Conservation (phyloP, 1,140 invertebrate genomes). For the Neodiprion pinetum region DNA sequence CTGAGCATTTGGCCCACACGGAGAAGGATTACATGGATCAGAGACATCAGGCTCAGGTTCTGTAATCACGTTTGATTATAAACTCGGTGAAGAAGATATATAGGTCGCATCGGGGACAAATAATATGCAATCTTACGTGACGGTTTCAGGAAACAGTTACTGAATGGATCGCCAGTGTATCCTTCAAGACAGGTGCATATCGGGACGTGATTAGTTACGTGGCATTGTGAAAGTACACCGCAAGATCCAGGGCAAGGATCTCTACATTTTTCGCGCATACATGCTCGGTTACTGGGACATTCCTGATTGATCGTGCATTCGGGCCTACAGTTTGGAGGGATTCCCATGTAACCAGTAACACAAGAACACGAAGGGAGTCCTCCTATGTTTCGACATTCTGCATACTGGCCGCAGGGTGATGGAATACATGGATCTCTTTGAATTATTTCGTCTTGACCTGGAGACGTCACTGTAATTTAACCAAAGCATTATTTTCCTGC, state of each 20-base stretch:
- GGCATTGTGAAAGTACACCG: constrained; percentile 62
- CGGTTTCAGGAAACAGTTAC: constrained; percentile 51
- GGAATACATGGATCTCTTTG: constrained; percentile 59
- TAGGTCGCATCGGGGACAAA: constrained; percentile 23
- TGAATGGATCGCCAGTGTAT: constrained; percentile 64
- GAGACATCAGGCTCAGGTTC: constrained; percentile 36
- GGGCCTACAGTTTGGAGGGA: constrained; percentile 60
- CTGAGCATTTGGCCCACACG: constrained; percentile 59
- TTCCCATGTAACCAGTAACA: constrained; percentile 54
- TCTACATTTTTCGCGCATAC: constrained; percentile 62
- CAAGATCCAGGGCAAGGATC: constrained; percentile 68
- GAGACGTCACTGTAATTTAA: constrained; percentile 32
- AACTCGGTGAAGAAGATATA: background rate
- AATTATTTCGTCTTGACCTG: constrained; percentile 30
- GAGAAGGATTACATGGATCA: constrained; percentile 51
- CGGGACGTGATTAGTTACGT: constrained; percentile 64
- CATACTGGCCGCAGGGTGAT: constrained; percentile 62
- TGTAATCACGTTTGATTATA: constrained; percentile 35
- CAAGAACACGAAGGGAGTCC: constrained; percentile 51
- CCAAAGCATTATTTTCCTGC: constrained; percentile 29
- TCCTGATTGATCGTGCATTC: constrained; percentile 62
- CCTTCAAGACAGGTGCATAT: constrained; percentile 66
- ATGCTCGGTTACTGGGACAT: constrained; percentile 60
- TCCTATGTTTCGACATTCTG: constrained; percentile 54
- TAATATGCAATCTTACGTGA: constrained; percentile 46